These are phyloP conservation scores for Coryphaenoides rupestris DNA, from an alignment of 2,113 vertebrate genomes.

Conservation along the genomic window DNA sequence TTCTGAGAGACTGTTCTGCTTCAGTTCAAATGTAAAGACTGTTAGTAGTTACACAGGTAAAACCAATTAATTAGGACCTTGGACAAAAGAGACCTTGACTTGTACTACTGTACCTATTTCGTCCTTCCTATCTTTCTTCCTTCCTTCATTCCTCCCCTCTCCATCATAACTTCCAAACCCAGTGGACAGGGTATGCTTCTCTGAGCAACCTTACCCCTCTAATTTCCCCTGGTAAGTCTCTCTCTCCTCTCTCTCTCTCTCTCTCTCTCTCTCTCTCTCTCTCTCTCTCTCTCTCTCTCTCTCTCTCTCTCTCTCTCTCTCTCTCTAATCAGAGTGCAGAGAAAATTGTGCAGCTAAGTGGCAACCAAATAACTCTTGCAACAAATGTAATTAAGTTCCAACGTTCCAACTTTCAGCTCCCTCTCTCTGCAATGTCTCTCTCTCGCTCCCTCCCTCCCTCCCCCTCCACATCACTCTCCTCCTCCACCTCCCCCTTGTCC, in stretches of 20 bases:
- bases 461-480: background rate
- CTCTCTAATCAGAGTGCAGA: constrained; percentile 32
- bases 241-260: background rate
- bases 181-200: constrained; percentile 7
- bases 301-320: no score
- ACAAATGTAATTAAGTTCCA: constrained; percentile 45
- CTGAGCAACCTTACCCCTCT: constrained; percentile 15
- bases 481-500: background rate
- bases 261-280: constrained; percentile 11
- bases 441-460: constrained; percentile 1
- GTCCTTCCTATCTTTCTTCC: background rate
- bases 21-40: no score
- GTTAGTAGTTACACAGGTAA: no score
- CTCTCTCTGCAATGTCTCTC: constrained; percentile 9
- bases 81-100: no score
- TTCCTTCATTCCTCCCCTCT: background rate
- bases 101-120: background rate
- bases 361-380: constrained; percentile 20
- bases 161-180: constrained; percentile 7
- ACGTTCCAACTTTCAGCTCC: constrained; percentile 25
- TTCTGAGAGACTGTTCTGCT: no score
- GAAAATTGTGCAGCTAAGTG: constrained; percentile 20
- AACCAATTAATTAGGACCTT: no score
- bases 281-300: constrained; percentile 18
- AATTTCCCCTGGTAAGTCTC: constrained; percentile 38